Base-by-base conservation (phyloP, 37 sponge, comb jelly and placozoan species). In the Oscarella lobularis region DNA sequence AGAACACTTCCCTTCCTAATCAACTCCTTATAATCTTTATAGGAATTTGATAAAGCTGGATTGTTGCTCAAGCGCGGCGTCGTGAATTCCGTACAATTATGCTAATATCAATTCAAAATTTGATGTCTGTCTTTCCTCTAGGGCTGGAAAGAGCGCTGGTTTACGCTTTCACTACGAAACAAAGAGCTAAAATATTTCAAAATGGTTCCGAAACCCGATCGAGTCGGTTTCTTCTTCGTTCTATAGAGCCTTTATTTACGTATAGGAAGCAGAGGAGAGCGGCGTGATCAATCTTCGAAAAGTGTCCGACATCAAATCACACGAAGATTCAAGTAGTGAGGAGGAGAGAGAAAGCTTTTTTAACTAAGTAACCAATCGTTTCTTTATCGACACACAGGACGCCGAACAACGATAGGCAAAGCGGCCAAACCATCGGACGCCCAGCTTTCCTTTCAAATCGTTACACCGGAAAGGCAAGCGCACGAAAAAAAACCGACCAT, bases 1-100 rank as follows among this genome's bases (percentile, higher is more conserved):
- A n/a, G n/a, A n/a, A n/a, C n/a, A n/a, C n/a, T n/a, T n/a, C n/a
- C n/a, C n/a, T n/a, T n/a, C n/a, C n/a, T n/a, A n/a, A n/a, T n/a
- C n/a, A n/a, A n/a, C n/a, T n/a, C n/a, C n/a, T n/a, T n/a, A n/a
- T n/a, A 33, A 9, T 36, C 67, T 33, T 0, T 34, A 3, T 37
- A 88, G 89, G 89, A 85, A 3, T 88, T 67, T 76, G 89, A 88
- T 54, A 88, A 85, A 35, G 78, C 84, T 32, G 89, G 89, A 0
- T 88, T 78, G 39, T 75, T 88, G 41, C 66, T 70, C 39, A 84
- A 84, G 82, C 81, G 77, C 40, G 81, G 74, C 14, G 75, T 73
- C 0, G 40, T 72, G 39, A 81, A 73, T 74, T 78, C 76, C 54
- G 76, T 67, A 41, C 38, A 76, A 31, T 27, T 76, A 33, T 41